Evolutionary conservation across 37 sponge, comb jelly and placozoan genomes (phyloP).

Genomic region (Ianthella basta): DNA sequence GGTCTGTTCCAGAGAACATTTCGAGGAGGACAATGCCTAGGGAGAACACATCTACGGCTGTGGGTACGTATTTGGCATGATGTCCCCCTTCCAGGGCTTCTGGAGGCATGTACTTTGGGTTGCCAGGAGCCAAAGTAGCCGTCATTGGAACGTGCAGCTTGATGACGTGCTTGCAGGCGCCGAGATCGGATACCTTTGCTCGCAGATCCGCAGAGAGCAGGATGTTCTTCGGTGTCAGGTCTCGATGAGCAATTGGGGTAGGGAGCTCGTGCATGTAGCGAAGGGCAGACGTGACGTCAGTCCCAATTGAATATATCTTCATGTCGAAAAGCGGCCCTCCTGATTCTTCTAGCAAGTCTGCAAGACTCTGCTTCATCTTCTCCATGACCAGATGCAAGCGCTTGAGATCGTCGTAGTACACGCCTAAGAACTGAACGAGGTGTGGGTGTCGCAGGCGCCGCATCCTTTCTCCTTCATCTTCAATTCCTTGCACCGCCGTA

Average conservation of each 20-base stretch:
- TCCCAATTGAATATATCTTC: background rate
- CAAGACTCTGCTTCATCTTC: background rate
- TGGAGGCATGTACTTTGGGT: constrained; percentile 23
- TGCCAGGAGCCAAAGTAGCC: constrained; percentile 13
- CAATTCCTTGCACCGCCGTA: background rate
- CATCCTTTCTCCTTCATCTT: background rate
- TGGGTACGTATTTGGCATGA: background rate
- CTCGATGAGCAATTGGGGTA: constrained; percentile 6
- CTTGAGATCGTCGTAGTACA: background rate
- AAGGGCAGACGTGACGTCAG: constrained; percentile 9
- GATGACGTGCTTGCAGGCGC: background rate
- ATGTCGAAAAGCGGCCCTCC: background rate
- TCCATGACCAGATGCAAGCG: constrained; percentile 14
- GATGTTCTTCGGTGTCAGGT: constrained; percentile 33
- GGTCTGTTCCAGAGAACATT: background rate
- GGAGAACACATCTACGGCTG: constrained; percentile 7
- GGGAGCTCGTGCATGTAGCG: constrained; percentile 11
- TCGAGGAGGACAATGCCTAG: constrained; percentile 13
- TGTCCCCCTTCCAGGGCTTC: constrained; percentile 14
- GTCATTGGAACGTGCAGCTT: background rate
- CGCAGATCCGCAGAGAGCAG: background rate
- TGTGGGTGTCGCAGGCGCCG: background rate
- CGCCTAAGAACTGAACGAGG: constrained; percentile 20
- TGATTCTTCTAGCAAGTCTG: background rate
- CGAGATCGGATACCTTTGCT: constrained; percentile 33